These are phyloP conservation scores for Vanessa atalanta DNA, from an alignment of 1,140 invertebrate species.

Conservation along the genomic window DNA sequence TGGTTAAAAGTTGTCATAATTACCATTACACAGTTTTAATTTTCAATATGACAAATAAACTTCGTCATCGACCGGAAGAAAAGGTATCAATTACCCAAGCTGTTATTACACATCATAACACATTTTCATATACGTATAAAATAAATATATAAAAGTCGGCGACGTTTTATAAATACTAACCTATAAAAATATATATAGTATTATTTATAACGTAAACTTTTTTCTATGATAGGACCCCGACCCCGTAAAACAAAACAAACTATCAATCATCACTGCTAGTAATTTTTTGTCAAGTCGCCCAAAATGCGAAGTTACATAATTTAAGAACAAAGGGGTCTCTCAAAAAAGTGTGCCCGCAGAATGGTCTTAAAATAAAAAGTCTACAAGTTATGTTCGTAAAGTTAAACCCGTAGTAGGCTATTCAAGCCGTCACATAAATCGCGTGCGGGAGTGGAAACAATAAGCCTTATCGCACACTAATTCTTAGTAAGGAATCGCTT, in stretches of 20 bases:
- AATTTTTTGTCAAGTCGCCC: conserved; percentile 53
- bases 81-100: too few species aligned
- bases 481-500: not conserved
- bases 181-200: not conserved
- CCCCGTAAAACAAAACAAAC: conserved; percentile 46
- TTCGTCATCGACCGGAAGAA: too few species aligned
- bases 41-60: too few species aligned
- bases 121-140: too few species aligned
- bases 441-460: conserved; percentile 58
- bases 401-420: conserved; percentile 51
- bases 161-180: too few species aligned
- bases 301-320: conserved; percentile 68
- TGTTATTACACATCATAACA: too few species aligned
- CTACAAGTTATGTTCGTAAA: conserved; percentile 61
- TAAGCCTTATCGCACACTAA: conserved; percentile 39
- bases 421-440: conserved; percentile 70
- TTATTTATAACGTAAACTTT: not conserved
- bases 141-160: too few species aligned
- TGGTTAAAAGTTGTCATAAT: too few species aligned
- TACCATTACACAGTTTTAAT: too few species aligned
- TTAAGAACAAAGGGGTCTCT: conserved; percentile 68
- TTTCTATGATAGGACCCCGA: conserved; percentile 6
- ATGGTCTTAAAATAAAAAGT: conserved; percentile 65
- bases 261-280: conserved; percentile 51
- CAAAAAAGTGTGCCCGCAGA: conserved; percentile 62